A percentile compares a stretch with the other conserved stretches of the same genome.
Evolutionary conservation across 2,113 vertebrate genomes (phyloP).

Genomic region (Triplophysa rosa): DNA sequence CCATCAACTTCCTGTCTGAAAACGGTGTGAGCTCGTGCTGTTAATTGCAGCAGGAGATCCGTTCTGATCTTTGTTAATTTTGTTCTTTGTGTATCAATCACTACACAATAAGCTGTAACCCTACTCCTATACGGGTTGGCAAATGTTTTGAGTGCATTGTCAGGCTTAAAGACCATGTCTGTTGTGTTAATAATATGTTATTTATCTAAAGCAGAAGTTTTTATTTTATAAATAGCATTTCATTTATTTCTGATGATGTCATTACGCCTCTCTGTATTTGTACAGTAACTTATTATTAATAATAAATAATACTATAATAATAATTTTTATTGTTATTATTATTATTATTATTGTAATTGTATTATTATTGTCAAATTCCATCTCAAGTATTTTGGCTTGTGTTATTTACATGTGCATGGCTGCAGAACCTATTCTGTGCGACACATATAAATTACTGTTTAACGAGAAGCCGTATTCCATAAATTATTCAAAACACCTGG

Average conservation of each 20-base stretch:
- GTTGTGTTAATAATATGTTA: background rate
- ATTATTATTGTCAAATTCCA: conserved; percentile 47
- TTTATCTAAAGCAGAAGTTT: no score
- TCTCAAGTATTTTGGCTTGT: conserved; percentile 63
- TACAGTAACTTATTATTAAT: background rate
- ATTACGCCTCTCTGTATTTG: no score
- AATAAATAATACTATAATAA: background rate
- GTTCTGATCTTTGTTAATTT: conserved; percentile 13
- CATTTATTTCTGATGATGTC: no score
- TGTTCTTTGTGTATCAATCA: background rate
- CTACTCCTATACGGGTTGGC: background rate
- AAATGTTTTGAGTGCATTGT: background rate
- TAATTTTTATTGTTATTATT: background rate
- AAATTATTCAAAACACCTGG: conserved; percentile 85
- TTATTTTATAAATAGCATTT: no score
- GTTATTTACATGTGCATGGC: conserved; percentile 80
- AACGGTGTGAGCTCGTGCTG: conserved; percentile 58
- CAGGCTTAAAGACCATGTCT: background rate
- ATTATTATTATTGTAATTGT: conserved; percentile 35
- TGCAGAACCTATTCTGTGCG: conserved; percentile 79
- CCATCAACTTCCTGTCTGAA: conserved; percentile 65
- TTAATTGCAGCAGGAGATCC: conserved; percentile 21
- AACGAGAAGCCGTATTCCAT: conserved; percentile 81
- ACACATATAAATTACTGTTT: conserved; percentile 86
- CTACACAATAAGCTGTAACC: background rate